Conservation (phyloP, 2,797 vertebrate species). For the Scolopax bukidnonensis region DNA sequence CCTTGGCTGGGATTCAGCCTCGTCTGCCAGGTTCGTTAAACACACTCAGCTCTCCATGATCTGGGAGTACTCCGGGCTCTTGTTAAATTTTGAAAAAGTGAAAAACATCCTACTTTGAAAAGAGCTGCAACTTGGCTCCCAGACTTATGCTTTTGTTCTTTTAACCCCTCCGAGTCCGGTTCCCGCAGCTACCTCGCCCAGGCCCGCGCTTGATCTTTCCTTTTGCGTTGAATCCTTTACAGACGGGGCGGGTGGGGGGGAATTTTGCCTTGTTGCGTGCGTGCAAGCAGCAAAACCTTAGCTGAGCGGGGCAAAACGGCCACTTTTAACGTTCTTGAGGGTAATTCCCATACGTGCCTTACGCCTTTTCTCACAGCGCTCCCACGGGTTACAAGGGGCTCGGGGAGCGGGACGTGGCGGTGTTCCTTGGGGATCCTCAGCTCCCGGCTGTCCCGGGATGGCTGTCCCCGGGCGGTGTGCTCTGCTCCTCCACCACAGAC, state of each 20-base stretch:
- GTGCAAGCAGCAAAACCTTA: fast-evolving
- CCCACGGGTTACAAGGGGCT: background rate
- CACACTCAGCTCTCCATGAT: background rate
- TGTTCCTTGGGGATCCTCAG: fast-evolving
- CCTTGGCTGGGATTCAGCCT: background rate
- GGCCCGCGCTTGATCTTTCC: background rate
- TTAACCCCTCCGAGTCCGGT: background rate
- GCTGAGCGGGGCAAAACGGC: fast-evolving
- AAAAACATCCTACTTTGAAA: background rate
- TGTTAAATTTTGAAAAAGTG: background rate
- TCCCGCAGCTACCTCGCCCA: background rate
- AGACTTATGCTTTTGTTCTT: background rate
- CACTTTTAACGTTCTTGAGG: fast-evolving
- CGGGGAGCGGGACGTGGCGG: fast-evolving
- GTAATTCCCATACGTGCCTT: fast-evolving
- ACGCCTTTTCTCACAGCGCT: background rate
- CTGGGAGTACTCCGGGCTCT: background rate
- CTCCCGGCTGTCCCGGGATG: too few species aligned
- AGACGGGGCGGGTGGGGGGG: fast-evolving
- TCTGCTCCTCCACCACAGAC: fast-evolving
- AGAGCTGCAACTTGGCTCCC: background rate
- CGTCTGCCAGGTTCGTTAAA: background rate
- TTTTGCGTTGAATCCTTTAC: background rate
- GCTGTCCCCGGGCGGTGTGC: fast-evolving
- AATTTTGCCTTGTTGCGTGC: fast-evolving